These are phyloP conservation scores for Vanacampus margaritifer DNA, from an alignment of 2,113 vertebrate genomes.

Conservation along the genomic window DNA sequence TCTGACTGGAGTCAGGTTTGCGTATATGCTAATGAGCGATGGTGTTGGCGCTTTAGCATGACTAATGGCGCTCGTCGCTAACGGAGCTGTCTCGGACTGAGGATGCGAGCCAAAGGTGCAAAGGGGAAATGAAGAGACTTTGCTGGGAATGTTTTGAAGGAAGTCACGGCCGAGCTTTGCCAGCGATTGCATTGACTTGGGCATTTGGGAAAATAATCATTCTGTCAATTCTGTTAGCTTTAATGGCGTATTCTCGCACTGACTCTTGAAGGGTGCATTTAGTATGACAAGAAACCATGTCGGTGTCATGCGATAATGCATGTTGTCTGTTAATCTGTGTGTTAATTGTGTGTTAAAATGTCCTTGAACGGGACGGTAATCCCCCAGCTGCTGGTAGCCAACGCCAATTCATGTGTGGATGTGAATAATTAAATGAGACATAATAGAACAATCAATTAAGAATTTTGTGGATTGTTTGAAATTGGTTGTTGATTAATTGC, in stretches of 20 bases:
- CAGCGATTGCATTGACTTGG: slow-evolving; percentile 49
- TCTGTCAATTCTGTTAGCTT: slow-evolving; percentile 25
- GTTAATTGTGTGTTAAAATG: background rate
- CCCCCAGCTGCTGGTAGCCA: background rate
- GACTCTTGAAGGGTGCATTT: background rate
- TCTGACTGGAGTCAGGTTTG: slow-evolving; percentile 65
- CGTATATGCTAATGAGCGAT: slow-evolving; percentile 67
- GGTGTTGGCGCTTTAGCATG: slow-evolving; percentile 67
- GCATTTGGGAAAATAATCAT: slow-evolving; percentile 44
- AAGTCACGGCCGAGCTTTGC: slow-evolving; percentile 38
- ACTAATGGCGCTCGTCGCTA: slow-evolving; percentile 59
- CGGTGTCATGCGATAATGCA: background rate
- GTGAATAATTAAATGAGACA: background rate
- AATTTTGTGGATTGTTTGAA: background rate
- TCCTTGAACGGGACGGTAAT: background rate
- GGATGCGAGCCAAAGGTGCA: slow-evolving; percentile 20
- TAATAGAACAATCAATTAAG: background rate
- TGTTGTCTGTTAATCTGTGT: background rate
- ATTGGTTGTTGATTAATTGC: background rate
- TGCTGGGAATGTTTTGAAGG: slow-evolving; percentile 31
- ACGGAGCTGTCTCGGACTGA: slow-evolving; percentile 57
- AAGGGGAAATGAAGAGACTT: slow-evolving; percentile 57
- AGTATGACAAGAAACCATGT: background rate
- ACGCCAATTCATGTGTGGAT: background rate
- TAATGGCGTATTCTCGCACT: background rate